phyloP scores from a whole-genome alignment of 2,113 vertebrate species.

The Dasyornis broadbenti region DNA sequence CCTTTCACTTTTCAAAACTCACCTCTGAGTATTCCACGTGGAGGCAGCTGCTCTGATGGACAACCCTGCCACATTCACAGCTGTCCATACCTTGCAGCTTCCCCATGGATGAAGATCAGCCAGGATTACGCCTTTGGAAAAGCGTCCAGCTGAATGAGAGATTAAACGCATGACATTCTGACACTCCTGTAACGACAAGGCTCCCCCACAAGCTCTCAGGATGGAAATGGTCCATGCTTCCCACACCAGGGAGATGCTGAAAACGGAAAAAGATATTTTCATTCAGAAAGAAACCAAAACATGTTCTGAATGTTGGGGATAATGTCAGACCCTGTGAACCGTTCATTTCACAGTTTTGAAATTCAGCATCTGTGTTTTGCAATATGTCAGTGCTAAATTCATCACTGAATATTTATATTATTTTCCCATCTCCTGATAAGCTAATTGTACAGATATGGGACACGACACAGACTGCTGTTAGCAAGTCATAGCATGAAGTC shows the following conservation, averaged over 20 bases:
- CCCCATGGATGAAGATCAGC: rapidly evolving
- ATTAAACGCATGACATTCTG: not conserved
- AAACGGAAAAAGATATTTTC: not conserved
- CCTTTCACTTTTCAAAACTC: not conserved
- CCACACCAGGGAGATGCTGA: not conserved
- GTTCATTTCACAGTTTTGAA: not conserved
- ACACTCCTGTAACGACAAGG: not conserved
- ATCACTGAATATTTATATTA: not conserved
- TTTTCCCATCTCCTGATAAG: not conserved
- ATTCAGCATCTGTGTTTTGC: not conserved
- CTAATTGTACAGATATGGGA: not conserved
- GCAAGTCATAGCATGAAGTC: not conserved
- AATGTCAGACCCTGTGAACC: not conserved
- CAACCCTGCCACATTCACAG: not conserved
- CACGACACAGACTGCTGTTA: not conserved
- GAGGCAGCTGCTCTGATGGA: not conserved
- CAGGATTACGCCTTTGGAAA: not conserved
- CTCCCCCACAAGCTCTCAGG: not conserved
- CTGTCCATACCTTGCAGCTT: not conserved
- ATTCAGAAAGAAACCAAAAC: not conserved
- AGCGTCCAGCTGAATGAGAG: not conserved
- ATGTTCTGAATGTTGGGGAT: not conserved
- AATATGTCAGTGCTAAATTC: not conserved
- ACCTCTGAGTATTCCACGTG: rapidly evolving
- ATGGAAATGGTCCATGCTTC: not conserved